Conservation (phyloP, 2,797 vertebrate genomes). For the Labeo calbasu region DNA sequence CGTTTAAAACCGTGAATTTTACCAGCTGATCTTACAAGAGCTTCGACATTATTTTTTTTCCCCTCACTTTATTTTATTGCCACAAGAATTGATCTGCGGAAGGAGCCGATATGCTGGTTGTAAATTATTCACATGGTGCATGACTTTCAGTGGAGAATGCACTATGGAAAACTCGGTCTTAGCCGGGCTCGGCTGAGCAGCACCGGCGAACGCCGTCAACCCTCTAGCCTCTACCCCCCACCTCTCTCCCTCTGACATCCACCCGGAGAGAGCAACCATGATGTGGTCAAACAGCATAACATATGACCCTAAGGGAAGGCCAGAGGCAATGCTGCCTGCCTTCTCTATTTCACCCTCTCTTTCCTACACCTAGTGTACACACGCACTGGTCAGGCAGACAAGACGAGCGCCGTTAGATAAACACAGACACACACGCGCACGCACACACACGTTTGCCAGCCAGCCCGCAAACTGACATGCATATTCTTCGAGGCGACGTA, state of each 20-base stretch:
- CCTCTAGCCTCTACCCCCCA: constrained; percentile 37
- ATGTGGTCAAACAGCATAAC: constrained; percentile 70
- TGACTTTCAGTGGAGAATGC: constrained; percentile 54
- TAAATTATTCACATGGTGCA: constrained; percentile 62
- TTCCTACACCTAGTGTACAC: constrained; percentile 26
- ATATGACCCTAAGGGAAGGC: constrained; percentile 67
- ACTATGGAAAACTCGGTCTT: constrained; percentile 51
- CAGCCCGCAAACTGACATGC: constrained; percentile 29
- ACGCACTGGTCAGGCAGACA: constrained; percentile 35
- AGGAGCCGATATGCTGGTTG: constrained; percentile 51
- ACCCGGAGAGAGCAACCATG: constrained; percentile 59
- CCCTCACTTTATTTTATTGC: constrained; percentile 51
- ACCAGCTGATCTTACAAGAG: constrained; percentile 21
- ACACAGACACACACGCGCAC: constrained; percentile 13
- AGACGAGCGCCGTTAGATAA: constrained; percentile 31
- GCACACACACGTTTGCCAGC: neutral
- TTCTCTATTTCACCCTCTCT: constrained; percentile 48
- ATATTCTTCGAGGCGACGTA: constrained; percentile 21
- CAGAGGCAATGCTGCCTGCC: constrained; percentile 58
- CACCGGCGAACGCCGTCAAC: constrained; percentile 33
- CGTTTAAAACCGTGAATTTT: neutral
- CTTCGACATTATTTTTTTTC: constrained; percentile 32
- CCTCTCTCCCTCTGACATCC: constrained; percentile 51
- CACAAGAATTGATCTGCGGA: constrained; percentile 60
- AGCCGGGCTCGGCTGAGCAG: constrained; percentile 42